Evolutionary conservation across 1,140 invertebrate genomes (phyloP), one percentile per base, ranked within the genome.

Genomic region (Eumaeus atala): DNA sequence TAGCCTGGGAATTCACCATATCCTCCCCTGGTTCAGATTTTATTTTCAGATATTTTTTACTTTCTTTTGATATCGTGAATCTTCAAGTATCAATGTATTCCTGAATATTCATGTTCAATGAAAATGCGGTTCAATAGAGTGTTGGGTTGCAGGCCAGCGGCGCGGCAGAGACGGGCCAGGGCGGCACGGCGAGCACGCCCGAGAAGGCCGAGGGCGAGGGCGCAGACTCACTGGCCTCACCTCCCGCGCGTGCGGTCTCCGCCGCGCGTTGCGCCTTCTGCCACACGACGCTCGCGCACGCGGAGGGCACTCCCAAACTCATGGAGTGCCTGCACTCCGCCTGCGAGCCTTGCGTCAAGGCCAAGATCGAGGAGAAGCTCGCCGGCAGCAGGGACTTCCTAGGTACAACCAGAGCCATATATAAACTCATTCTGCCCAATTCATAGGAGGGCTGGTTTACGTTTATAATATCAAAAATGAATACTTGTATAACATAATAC

Each of bases 251-350:
- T 8, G 58, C 58, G 17, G 69, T 74, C 58, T 53, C 70, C 10
- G 67, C 64, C 42, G 61, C 67, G 18, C 74, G 77, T 54, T 88
- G 79, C 63, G 78, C 77, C 55, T 72, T 81, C 49, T 85, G 83
- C 63, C 58, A 68, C 36, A 50, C 61, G 0, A 16, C 61, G 51
- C 73, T 87, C 17, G 61, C 76, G 48, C 70, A 66, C 35, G 56
- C 67, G 5, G 75, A 78, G 5, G 85, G 83, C 61, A 82, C 76
- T 18, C 94, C 95, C 0, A 95, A 95, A 82, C 88, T 96, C 21
- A 85, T 97, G 54, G 94, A 95, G 75, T 97, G 95, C 78, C 89
- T 97, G 51, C 95, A 97, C 80, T 93, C 95, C 34, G 91, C 93
- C 42, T 97, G 95, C 77, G 89, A 91, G 33, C 87, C 90, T 54